Base-by-base conservation (phyloP, 2,888 invertebrate species). In the Encarsia formosa region DNA sequence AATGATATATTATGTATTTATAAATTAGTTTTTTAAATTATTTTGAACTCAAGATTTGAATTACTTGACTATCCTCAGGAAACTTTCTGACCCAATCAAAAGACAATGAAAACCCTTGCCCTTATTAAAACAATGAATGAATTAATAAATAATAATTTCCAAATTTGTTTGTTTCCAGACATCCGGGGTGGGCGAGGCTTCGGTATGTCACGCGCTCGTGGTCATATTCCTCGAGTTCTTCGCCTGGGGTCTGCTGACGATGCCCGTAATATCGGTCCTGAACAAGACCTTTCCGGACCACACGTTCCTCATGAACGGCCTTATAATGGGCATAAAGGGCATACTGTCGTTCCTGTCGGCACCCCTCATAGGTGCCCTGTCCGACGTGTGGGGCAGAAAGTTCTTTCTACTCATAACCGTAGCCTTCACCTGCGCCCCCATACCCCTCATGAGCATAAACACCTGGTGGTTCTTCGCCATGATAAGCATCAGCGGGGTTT, bases 381-480 rank as follows among this genome's bases (percentile, higher is more conserved):
- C 96, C 22, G 99, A 99, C 77, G 91, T 97, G 52, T 98, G 97
- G 91, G 99, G 99, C 46, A 83, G 99, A 63, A 99, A 99, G 77
- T 88, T 97, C 74, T 98, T 98, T 79, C 84, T 99, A 56, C 82
- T 99, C 60, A 87, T 99, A 69, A 98, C 98, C 44, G 97, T 98
- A 67, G 94, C 97, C 77, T 97, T 97, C 78, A 99, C 99, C 32
- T 99, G 99, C 78, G 90, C 91, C 64, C 99, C 99, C 46, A 98
- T 99, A 73, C 99, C 99, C 48, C 81, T 99, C 56, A 97, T 99
- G 93, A 93, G 92, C 69, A 89, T 99, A 73, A 98, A 97, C 79
- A 95, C 98, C 42, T 98, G 93, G 93, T 97, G 95, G 95, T 99
- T 98, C 77, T 99, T 99, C 78, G 95, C 97, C 54, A 91, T 98